Conservation (phyloP, 2,797 vertebrate genomes). For the Pipistrellus pipistrellus region DNA sequence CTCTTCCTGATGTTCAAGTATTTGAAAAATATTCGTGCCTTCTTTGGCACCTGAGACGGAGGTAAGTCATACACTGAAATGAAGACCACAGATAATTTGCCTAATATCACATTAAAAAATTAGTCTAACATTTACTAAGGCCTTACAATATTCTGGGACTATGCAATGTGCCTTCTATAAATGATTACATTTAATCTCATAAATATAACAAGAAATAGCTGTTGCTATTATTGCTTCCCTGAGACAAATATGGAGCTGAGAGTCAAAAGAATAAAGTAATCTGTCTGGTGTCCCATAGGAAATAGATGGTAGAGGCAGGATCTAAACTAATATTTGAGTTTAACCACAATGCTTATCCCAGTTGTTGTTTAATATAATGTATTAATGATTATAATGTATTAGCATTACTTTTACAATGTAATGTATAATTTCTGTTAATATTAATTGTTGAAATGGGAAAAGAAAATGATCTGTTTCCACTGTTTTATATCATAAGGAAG, state of each 20-base stretch:
- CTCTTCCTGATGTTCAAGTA: not conserved
- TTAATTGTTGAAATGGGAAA: not conserved
- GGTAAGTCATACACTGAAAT: not conserved
- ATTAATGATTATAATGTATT: not conserved
- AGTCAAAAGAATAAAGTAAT: not conserved
- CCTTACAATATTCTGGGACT: not conserved
- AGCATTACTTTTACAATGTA: conserved; percentile 1
- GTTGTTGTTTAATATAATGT: not conserved
- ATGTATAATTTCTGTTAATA: not conserved
- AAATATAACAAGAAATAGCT: not conserved
- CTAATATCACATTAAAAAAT: conserved; percentile 28
- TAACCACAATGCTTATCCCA: not conserved
- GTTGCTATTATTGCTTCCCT: not conserved
- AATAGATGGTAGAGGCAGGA: not conserved
- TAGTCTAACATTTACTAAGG: not conserved
- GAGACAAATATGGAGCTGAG: not conserved
- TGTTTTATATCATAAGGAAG: not conserved
- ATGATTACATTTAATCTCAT: not conserved
- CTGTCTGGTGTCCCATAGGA: not conserved
- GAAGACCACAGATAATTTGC: not conserved
- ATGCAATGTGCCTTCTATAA: not conserved
- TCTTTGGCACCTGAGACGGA: not conserved
- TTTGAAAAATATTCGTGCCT: not conserved
- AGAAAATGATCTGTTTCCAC: not conserved
- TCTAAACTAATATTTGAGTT: not conserved